Evolutionary conservation across 2,888 invertebrate genomes (phyloP).

Genomic region (Alloplasta piceator): DNA sequence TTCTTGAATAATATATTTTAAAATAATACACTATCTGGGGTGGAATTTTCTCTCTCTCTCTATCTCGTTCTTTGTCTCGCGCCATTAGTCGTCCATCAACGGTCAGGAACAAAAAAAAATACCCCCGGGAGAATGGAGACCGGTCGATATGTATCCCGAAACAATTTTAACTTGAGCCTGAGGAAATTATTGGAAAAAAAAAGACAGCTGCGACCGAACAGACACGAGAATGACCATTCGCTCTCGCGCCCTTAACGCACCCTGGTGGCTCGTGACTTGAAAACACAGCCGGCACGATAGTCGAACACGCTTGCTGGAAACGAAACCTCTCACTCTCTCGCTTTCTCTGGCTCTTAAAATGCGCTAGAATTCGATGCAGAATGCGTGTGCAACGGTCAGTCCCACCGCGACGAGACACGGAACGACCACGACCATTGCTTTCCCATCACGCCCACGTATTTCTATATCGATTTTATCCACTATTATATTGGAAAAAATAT

Average conservation of each 20-base stretch:
- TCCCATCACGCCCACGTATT: conserved; percentile 70
- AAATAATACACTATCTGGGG: conserved; percentile 50
- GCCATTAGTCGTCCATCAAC: conserved; percentile 26
- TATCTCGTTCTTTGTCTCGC: neutral
- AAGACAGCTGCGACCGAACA: conserved; percentile 77
- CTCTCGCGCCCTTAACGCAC: conserved; percentile 31
- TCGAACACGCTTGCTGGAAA: conserved; percentile 12
- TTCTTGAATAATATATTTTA: conserved; percentile 27
- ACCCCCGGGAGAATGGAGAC: conserved; percentile 13
- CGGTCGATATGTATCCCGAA: conserved; percentile 1
- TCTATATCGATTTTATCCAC: conserved; percentile 61
- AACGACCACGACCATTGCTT: conserved; percentile 71
- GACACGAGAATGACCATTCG: conserved; percentile 73
- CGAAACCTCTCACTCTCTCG: conserved; percentile 16
- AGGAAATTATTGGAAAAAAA: conserved; percentile 59
- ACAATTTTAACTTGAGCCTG: conserved; percentile 33
- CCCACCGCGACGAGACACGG: conserved; percentile 61
- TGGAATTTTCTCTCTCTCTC: conserved; percentile 6
- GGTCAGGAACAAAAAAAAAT: conserved; percentile 19
- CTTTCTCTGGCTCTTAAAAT: too few relatives aligned
- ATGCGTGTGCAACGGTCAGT: conserved; percentile 64
- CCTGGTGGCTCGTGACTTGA: conserved; percentile 43
- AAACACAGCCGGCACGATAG: conserved; percentile 67
- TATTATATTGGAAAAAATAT: conserved; percentile 4
- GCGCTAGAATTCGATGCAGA: conserved; percentile 54